A percentile compares a stretch with the other conserved stretches of the same genome.
phyloP scores from a whole-genome alignment of 53 echinoderm and acorn worm genomes.

The Arbacia lixula region DNA sequence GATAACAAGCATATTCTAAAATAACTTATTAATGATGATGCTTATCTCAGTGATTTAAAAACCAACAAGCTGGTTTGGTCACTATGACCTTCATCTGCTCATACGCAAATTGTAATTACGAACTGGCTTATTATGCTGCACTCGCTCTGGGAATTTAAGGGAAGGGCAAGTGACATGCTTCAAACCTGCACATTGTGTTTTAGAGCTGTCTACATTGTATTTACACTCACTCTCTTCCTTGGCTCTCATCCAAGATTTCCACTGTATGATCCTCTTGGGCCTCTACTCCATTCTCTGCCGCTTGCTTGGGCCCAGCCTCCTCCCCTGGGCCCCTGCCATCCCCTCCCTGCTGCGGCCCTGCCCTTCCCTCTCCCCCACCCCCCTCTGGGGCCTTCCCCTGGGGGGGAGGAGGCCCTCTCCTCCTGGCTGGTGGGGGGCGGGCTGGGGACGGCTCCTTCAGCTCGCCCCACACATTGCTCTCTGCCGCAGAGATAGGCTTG shows the following conservation, averaged over 20 bases:
- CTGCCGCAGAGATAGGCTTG: not conserved
- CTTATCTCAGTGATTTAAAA: too few relatives aligned
- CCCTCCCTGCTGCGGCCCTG: not conserved
- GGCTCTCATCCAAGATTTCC: constrained; percentile 70
- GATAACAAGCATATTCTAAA: too few relatives aligned
- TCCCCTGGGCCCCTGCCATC: not conserved
- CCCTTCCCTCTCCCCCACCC: not conserved
- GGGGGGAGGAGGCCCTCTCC: constrained; percentile 3
- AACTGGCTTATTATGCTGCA: too few relatives aligned
- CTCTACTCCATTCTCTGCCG: not conserved
- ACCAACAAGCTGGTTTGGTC: too few relatives aligned
- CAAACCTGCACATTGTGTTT: too few relatives aligned
- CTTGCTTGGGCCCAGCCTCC: not conserved
- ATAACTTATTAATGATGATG: too few relatives aligned
- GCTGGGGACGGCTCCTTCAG: constrained; percentile 37
- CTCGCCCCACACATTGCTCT: constrained; percentile 29
- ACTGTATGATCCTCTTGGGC: constrained; percentile 18
- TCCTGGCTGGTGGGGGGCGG: constrained; percentile 36
- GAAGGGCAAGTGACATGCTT: not conserved
- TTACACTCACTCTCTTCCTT: constrained; percentile 66
- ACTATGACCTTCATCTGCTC: too few relatives aligned
- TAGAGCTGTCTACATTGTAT: too few relatives aligned
- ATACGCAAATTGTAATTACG: too few relatives aligned
- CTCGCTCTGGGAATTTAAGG: not conserved
- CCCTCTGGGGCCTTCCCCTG: constrained; percentile 6